Evolutionary conservation across 1,140 invertebrate genomes (phyloP).

Genomic region (Reticulitermes speratus): DNA sequence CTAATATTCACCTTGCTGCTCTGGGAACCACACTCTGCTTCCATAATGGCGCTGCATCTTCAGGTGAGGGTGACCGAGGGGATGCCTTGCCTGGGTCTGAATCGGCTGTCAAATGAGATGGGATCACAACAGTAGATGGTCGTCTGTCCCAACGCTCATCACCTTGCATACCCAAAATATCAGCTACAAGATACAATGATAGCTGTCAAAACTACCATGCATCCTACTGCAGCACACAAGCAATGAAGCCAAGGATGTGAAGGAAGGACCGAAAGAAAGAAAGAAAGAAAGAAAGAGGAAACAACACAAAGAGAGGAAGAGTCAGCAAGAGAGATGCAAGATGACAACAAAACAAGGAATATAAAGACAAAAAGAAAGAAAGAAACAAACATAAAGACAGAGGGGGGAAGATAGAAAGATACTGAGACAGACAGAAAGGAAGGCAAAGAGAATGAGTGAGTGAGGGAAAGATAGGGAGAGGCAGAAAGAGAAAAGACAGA

Average conservation of each 20-base stretch:
- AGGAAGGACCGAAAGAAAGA: not conserved
- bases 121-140: not conserved
- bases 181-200: constrained; percentile 40
- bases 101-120: not conserved
- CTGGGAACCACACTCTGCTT: constrained; percentile 39
- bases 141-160: constrained; percentile 29
- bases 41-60: constrained; percentile 49
- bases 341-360: no score
- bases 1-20: constrained; percentile 1
- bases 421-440: not conserved
- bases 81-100: constrained; percentile 23
- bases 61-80: constrained; percentile 53
- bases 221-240: not conserved
- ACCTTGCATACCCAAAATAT: constrained; percentile 74
- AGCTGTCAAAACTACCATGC: constrained; percentile 51
- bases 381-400: no score
- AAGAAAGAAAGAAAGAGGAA: not conserved
- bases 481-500: not conserved
- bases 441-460: not conserved
- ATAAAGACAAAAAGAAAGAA: not conserved
- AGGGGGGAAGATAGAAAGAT: no score
- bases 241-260: not conserved
- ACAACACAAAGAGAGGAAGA: not conserved
- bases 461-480: not conserved
- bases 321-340: not conserved